These are phyloP conservation scores for Columba livia DNA, from an alignment of 2,113 vertebrate species.

Conservation along the genomic window DNA sequence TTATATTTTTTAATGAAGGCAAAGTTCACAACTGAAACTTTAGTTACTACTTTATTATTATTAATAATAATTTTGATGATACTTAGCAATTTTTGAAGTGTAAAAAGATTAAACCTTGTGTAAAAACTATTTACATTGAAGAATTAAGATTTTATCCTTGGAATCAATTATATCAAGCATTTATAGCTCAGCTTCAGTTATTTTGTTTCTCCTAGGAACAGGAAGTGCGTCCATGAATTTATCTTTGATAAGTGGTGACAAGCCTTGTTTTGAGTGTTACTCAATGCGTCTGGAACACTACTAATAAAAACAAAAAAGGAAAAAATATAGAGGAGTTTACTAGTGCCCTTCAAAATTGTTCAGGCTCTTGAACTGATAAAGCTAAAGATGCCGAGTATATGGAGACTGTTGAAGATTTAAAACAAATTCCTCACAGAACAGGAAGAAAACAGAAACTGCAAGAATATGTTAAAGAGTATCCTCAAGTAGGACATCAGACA, in stretches of 20 bases:
- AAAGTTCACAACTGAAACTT: neutral
- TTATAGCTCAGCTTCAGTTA: neutral
- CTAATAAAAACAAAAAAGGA: neutral
- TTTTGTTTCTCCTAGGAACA: slow-evolving; percentile 22
- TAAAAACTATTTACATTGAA: neutral
- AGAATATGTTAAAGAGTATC: neutral
- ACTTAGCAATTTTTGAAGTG: neutral
- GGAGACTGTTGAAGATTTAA: neutral
- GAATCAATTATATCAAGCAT: neutral
- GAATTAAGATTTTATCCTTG: neutral
- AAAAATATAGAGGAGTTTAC: neutral
- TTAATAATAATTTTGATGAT: neutral
- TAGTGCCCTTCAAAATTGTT: slow-evolving; percentile 39
- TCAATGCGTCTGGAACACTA: neutral
- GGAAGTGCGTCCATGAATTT: slow-evolving; percentile 7
- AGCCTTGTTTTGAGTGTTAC: neutral
- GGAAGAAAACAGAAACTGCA: neutral
- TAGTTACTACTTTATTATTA: neutral
- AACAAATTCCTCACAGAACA: neutral
- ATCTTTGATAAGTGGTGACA: neutral
- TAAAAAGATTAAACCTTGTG: neutral
- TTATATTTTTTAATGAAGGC: neutral
- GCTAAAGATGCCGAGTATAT: neutral
- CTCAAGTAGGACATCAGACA: neutral
- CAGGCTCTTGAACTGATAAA: slow-evolving; percentile 30